These are phyloP conservation scores for Dendrolimus houi DNA, from an alignment of 2,888 invertebrate genomes.

Conservation along the genomic window DNA sequence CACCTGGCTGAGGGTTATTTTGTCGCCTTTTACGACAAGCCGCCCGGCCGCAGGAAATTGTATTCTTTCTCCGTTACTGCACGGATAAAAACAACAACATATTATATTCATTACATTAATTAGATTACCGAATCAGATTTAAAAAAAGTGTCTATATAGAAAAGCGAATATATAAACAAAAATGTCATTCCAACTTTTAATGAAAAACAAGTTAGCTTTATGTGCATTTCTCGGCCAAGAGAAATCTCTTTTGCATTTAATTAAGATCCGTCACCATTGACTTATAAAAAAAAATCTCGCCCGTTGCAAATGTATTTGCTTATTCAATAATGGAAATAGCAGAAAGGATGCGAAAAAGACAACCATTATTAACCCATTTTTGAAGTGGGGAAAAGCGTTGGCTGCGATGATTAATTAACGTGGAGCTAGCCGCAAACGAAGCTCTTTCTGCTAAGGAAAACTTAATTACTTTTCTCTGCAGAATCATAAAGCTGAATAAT, in stretches of 20 bases:
- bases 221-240: conserved; percentile 2
- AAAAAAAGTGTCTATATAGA: too few relatives aligned
- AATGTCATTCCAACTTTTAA: background rate
- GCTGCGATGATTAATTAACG: conserved; percentile 62
- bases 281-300: background rate
- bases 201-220: background rate
- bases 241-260: conserved; percentile 33
- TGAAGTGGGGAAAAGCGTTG: conserved; percentile 48
- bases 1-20: too few relatives aligned
- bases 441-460: conserved; percentile 43
- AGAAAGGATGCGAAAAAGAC: conserved; percentile 52
- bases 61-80: too few relatives aligned
- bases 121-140: too few relatives aligned
- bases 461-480: conserved; percentile 64
- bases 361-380: conserved; percentile 59
- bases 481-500: conserved; percentile 58
- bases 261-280: conserved; percentile 25
- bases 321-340: conserved; percentile 51
- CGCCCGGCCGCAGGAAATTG: too few relatives aligned
- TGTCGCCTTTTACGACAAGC: too few relatives aligned
- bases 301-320: conserved; percentile 30
- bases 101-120: too few relatives aligned
- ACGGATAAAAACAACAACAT: too few relatives aligned
- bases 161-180: background rate
- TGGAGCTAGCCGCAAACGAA: conserved; percentile 48